Evolutionary conservation across 2,888 invertebrate genomes (phyloP).

Genomic region (Plebejus melissa): DNA sequence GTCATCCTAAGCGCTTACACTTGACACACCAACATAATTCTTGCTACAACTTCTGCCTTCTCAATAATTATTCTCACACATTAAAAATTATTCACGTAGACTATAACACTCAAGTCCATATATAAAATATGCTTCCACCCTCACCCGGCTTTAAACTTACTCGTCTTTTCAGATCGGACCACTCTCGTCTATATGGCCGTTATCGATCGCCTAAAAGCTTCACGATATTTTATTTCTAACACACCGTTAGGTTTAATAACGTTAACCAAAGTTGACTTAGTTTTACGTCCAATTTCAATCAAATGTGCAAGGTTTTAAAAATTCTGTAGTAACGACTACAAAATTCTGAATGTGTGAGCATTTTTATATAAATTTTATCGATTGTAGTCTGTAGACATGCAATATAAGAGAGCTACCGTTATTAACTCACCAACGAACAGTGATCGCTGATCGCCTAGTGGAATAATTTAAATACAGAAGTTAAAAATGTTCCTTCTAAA

Average conservation of each 20-base stretch:
- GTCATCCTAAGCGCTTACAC: too few relatives aligned
- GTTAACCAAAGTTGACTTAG: not conserved
- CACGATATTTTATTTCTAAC: not conserved
- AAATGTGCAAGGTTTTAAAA: not conserved
- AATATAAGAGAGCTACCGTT: too few relatives aligned
- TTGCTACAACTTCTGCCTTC: too few relatives aligned
- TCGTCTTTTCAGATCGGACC: not conserved
- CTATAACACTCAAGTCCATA: too few relatives aligned
- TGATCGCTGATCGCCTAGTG: too few relatives aligned
- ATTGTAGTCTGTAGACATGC: too few relatives aligned
- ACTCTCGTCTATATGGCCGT: not conserved
- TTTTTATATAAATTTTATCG: not conserved
- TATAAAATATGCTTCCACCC: not conserved
- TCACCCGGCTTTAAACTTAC: not conserved
- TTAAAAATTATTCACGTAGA: too few relatives aligned
- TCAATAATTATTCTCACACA: too few relatives aligned
- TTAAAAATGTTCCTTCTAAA: too few relatives aligned
- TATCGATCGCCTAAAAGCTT: conserved; percentile 11
- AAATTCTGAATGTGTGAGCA: not conserved
- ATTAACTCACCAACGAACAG: too few relatives aligned
- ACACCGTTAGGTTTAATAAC: not conserved
- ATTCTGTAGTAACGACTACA: not conserved
- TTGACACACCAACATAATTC: too few relatives aligned
- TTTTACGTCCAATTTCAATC: not conserved
- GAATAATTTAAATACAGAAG: too few relatives aligned